Conservation (phyloP, 2,888 invertebrate genomes). For the Ennomos quercinarius region DNA sequence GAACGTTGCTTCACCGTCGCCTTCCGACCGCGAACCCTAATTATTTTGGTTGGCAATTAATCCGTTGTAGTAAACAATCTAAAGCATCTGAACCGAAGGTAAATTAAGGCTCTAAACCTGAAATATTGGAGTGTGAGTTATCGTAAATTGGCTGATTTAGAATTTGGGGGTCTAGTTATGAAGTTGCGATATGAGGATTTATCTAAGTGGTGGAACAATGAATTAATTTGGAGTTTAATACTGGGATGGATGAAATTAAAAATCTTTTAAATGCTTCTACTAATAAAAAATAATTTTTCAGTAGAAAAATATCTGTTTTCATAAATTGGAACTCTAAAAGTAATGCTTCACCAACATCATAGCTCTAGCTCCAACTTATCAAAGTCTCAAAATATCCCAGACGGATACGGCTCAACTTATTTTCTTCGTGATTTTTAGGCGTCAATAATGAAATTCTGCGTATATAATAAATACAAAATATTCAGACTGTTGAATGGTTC, state of each 20-base stretch:
- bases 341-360: too few species aligned
- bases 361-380: too few species aligned
- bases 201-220: not conserved
- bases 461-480: too few species aligned
- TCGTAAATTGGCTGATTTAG: slow-evolving; percentile 23
- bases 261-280: not conserved
- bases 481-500: too few species aligned
- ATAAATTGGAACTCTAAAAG: too few species aligned
- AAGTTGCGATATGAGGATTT: slow-evolving; percentile 17
- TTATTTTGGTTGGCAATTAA: slow-evolving; percentile 59
- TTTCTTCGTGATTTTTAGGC: too few species aligned
- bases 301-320: too few species aligned
- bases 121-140: slow-evolving; percentile 31
- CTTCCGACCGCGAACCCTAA: slow-evolving; percentile 53
- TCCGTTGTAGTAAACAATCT: slow-evolving; percentile 57
- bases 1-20: slow-evolving; percentile 56
- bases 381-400: too few species aligned
- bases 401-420: too few species aligned
- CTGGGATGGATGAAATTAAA: not conserved
- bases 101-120: slow-evolving; percentile 42
- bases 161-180: slow-evolving; percentile 18
- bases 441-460: too few species aligned
- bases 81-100: slow-evolving; percentile 49
- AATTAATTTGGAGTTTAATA: not conserved
- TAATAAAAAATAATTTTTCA: too few species aligned